phyloP scores from a whole-genome alignment of 2,113 vertebrate species.

The Pyrgilauda ruficollis region DNA sequence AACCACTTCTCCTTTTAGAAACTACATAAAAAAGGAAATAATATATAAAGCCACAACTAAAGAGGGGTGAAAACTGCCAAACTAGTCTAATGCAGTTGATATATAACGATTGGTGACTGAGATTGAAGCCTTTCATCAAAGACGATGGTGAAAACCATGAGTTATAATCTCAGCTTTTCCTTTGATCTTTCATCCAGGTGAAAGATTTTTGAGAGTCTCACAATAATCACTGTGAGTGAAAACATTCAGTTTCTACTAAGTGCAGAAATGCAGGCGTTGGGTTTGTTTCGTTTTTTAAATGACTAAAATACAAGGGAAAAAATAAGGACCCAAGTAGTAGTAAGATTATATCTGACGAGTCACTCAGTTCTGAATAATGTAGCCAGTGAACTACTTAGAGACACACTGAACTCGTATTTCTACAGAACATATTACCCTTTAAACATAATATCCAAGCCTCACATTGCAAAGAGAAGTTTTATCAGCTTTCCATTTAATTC shows the following conservation, averaged over 20 bases:
- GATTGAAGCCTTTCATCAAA: neutral
- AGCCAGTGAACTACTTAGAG: neutral
- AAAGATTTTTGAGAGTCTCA: neutral
- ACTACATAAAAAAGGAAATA: neutral
- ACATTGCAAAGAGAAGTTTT: neutral
- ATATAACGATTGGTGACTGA: neutral
- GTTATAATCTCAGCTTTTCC: neutral
- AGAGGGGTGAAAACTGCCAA: neutral
- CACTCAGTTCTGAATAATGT: neutral
- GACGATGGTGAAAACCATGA: neutral
- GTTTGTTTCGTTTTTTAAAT: neutral
- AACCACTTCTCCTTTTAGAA: neutral
- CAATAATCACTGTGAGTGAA: neutral
- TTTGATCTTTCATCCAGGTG: neutral
- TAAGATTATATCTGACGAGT: neutral
- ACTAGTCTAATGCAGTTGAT: neutral
- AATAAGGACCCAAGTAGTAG: neutral
- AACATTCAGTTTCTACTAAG: neutral
- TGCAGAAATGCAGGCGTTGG: neutral
- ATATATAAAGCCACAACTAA: neutral
- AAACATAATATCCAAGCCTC: neutral
- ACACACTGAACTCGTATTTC: neutral
- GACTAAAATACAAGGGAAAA: neutral
- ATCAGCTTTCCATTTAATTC: constrained; percentile 6
- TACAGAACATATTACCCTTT: constrained; percentile 2